phyloP scores from a whole-genome alignment of 1,140 invertebrate species.

The Drosophila athabasca region DNA sequence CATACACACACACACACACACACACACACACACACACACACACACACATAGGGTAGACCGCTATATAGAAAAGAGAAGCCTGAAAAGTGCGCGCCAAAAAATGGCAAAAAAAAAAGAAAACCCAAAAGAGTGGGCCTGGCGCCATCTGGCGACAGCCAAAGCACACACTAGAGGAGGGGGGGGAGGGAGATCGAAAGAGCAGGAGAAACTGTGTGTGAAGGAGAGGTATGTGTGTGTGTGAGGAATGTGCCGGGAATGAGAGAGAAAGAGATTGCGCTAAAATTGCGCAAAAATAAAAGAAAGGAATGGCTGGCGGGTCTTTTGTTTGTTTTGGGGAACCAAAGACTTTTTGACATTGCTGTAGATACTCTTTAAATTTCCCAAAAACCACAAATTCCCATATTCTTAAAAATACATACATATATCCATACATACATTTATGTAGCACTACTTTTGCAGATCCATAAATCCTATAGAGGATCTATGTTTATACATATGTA shows the following conservation, averaged over 20 bases:
- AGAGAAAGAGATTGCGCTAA: conserved; percentile 9
- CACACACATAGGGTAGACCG: conserved; percentile 12
- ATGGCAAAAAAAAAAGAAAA: conserved; percentile 37
- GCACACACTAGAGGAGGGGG: conserved; percentile 16
- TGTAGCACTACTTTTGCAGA: no score
- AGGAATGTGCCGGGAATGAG: background rate
- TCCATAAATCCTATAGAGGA: no score
- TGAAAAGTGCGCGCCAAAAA: conserved; percentile 52
- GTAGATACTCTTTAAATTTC: no score
- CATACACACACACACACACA: conserved; percentile 36
- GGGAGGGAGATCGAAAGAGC: background rate
- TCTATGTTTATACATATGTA: no score
- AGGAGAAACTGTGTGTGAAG: background rate
- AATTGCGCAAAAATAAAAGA: conserved; percentile 60
- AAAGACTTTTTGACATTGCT: background rate
- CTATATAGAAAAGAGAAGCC: conserved; percentile 25
- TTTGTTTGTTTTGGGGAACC: no score
- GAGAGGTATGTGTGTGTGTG: background rate
- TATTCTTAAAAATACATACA: no score
- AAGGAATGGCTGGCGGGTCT: no score
- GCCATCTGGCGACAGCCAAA: conserved; percentile 67
- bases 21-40: conserved; percentile 32
- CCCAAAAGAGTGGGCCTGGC: conserved; percentile 23
- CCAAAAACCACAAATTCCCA: no score
- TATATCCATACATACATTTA: no score